Conservation (phyloP, 2,797 vertebrate species). For the Selene dorsalis region DNA sequence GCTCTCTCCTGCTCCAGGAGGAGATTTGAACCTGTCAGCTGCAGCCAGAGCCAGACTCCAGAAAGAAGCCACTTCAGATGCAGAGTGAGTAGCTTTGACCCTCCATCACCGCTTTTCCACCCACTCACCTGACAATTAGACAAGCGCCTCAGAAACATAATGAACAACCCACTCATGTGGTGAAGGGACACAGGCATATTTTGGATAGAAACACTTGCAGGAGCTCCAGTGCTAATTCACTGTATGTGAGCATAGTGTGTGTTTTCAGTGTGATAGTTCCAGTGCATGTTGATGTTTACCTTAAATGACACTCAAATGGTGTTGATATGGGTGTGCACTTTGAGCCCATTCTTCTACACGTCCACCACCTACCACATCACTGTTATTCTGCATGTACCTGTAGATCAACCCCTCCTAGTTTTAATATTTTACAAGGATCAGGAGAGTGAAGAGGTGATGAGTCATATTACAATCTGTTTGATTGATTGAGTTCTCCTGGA, state of each 20-base stretch:
- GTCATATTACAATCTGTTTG: not conserved
- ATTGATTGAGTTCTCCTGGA: not conserved
- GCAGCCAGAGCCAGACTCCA: constrained; percentile 85
- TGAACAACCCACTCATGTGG: constrained; percentile 32
- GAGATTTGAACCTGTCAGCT: constrained; percentile 92
- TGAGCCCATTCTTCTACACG: constrained; percentile 2
- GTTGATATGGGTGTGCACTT: constrained; percentile 36
- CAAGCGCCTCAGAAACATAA: constrained; percentile 41
- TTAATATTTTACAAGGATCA: constrained; percentile 17
- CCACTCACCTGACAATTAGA: constrained; percentile 38
- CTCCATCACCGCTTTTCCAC: constrained; percentile 20
- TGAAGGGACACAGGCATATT: constrained; percentile 30
- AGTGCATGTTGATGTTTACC: not conserved
- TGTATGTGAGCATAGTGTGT: constrained; percentile 3
- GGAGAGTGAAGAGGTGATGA: not conserved
- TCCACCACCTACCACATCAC: constrained; percentile 10
- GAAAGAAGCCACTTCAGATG: constrained; percentile 79
- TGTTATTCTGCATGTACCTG: constrained; percentile 1
- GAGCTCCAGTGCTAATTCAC: constrained; percentile 14
- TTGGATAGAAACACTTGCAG: constrained; percentile 5
- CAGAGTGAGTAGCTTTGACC: constrained; percentile 87
- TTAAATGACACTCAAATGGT: not conserved
- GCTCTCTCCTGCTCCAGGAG: constrained; percentile 80
- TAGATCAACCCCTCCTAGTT: not conserved
- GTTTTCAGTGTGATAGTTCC: not conserved